phyloP scores from a whole-genome alignment of 2,888 invertebrate species.

The Drosophila koepferae region DNA sequence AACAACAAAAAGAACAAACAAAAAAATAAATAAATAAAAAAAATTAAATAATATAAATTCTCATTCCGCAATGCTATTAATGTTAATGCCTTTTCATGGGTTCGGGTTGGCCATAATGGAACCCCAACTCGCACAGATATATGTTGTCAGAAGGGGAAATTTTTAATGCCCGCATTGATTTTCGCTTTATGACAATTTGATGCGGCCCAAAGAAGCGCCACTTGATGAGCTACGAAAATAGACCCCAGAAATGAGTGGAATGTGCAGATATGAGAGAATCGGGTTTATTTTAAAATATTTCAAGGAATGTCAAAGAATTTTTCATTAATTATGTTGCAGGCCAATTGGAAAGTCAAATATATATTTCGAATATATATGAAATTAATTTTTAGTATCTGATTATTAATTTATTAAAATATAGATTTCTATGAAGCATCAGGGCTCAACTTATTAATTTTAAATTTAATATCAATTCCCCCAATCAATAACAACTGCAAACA shows the following conservation, averaged over 20 bases:
- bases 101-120: constrained; percentile 31
- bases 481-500: background rate
- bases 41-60: constrained; percentile 74
- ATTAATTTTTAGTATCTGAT: background rate
- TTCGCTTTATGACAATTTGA: constrained; percentile 64
- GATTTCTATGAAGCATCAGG: background rate
- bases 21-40: constrained; percentile 68
- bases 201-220: constrained; percentile 26
- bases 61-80: constrained; percentile 70
- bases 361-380: background rate
- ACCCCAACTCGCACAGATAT: constrained; percentile 38
- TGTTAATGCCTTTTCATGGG: constrained; percentile 53
- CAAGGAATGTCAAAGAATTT: background rate
- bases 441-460: background rate
- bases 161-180: constrained; percentile 70
- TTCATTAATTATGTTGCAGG: background rate
- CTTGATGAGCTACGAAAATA: constrained; percentile 32
- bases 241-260: background rate
- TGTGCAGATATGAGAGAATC: background rate
- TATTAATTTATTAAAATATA: background rate
- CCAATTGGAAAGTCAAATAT: background rate
- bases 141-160: constrained; percentile 18
- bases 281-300: background rate
- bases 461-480: background rate
- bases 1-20: background rate